Conservation (phyloP, 2,113 vertebrate species). For the Ramphastos sulfuratus region DNA sequence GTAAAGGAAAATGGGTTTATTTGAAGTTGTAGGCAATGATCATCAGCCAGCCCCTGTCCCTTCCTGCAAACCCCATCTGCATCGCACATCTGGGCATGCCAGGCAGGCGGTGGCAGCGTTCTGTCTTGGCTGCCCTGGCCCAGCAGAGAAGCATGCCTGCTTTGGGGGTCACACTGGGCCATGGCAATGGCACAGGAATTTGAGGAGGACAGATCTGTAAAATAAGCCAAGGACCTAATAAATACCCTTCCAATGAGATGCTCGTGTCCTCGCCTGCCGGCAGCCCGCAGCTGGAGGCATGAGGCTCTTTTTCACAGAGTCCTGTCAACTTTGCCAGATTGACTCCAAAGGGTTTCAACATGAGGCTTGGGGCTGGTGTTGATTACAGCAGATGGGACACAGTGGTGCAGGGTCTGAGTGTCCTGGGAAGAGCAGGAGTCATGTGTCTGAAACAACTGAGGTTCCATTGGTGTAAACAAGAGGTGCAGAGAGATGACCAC, state of each 20-base stretch:
- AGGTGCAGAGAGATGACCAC: neutral
- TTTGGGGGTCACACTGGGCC: neutral
- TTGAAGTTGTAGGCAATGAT: slow-evolving; percentile 6
- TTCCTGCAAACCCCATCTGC: slow-evolving; percentile 18
- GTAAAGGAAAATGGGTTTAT: slow-evolving; percentile 23
- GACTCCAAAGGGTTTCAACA: neutral
- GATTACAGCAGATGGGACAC: neutral
- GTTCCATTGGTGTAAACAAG: neutral
- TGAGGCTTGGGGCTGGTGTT: neutral
- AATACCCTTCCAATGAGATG: accelerated
- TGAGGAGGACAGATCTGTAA: neutral
- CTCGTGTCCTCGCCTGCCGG: accelerated
- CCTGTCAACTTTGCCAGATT: accelerated
- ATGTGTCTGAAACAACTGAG: accelerated
- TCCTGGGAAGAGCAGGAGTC: neutral
- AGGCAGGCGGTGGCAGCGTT: neutral
- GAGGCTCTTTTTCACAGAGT: neutral
- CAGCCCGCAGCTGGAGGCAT: accelerated
- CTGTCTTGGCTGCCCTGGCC: neutral
- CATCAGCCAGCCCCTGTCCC: neutral
- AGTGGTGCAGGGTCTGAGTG: accelerated
- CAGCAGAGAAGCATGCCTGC: neutral
- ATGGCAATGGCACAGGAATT: neutral
- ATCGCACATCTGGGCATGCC: neutral
- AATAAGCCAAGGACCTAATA: too few species aligned